Percentiles rank a stretch among this genome's conserved stretches.
phyloP scores from a whole-genome alignment of 1,140 invertebrate species.

The Acromyrmex echinatior region DNA sequence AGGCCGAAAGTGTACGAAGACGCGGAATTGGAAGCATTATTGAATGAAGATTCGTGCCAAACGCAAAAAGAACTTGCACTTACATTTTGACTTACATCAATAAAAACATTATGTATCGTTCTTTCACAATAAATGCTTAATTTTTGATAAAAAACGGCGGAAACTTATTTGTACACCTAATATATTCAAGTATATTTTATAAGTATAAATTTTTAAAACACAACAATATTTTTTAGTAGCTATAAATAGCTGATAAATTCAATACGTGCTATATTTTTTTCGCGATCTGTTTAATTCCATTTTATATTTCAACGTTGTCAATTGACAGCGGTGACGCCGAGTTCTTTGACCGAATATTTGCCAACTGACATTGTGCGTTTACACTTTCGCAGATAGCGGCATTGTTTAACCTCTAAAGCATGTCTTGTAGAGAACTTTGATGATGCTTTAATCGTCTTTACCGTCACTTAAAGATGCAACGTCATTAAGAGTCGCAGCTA shows the following conservation, averaged over 20 bases:
- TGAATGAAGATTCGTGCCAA: too few relatives aligned
- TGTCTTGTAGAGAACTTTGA: slow-evolving; percentile 9
- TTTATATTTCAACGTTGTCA: not conserved
- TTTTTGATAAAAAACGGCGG: too few relatives aligned
- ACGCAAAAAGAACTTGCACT: too few relatives aligned
- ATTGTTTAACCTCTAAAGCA: slow-evolving; percentile 23
- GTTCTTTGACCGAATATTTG: not conserved
- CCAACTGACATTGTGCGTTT: not conserved
- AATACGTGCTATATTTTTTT: not conserved
- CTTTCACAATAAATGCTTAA: too few relatives aligned
- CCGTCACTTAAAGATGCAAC: slow-evolving; percentile 16
- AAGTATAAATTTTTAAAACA: not conserved
- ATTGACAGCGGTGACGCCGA: not conserved
- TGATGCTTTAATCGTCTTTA: slow-evolving; percentile 38
- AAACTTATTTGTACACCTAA: too few relatives aligned
- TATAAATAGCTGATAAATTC: not conserved
- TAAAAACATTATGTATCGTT: too few relatives aligned
- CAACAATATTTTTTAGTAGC: not conserved
- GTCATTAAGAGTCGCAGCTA: not conserved
- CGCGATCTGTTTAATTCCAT: not conserved
- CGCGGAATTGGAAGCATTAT: too few relatives aligned
- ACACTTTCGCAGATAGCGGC: not conserved
- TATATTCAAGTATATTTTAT: not conserved
- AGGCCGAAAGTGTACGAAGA: too few relatives aligned
- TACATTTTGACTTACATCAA: too few relatives aligned